Evolutionary conservation across 2,888 invertebrate species (phyloP).

Genomic region (Ischnura elegans): DNA sequence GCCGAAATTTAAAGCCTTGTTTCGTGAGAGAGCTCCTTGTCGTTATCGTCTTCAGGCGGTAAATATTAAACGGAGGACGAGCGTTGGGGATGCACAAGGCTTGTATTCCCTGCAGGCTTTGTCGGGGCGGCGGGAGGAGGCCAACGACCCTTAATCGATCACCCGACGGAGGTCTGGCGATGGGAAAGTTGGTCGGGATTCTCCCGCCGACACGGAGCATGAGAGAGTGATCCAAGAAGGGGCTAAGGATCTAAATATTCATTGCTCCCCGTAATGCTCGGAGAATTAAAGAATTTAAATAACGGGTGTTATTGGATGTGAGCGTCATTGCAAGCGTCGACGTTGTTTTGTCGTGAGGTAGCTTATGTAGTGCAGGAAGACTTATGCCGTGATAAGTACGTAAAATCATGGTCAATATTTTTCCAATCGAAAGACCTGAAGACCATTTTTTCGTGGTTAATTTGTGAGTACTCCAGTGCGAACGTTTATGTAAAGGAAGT

Average conservation of each 20-base stretch:
- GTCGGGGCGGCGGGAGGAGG: background rate
- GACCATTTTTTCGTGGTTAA: no score
- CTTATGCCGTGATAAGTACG: background rate
- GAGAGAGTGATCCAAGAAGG: background rate
- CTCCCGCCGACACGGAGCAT: background rate
- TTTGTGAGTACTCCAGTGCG: no score
- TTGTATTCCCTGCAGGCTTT: background rate
- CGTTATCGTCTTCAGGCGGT: background rate
- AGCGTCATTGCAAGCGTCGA: background rate
- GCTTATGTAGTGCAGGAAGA: background rate
- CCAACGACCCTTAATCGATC: conserved; percentile 17
- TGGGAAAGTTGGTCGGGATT: conserved; percentile 38
- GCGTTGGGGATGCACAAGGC: background rate
- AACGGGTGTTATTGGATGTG: background rate
- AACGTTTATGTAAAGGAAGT: no score
- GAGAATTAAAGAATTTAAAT: conserved; percentile 18
- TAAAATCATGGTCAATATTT: no score
- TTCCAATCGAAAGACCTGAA: no score
- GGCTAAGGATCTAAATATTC: background rate
- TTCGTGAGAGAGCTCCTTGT: background rate
- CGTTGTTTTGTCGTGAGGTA: no score
- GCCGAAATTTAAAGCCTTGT: background rate
- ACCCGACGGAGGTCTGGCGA: background rate
- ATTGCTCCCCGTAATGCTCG: background rate
- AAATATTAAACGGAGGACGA: background rate